phyloP scores from a whole-genome alignment of 2,888 invertebrate species.

The Drosophila incognita region DNA sequence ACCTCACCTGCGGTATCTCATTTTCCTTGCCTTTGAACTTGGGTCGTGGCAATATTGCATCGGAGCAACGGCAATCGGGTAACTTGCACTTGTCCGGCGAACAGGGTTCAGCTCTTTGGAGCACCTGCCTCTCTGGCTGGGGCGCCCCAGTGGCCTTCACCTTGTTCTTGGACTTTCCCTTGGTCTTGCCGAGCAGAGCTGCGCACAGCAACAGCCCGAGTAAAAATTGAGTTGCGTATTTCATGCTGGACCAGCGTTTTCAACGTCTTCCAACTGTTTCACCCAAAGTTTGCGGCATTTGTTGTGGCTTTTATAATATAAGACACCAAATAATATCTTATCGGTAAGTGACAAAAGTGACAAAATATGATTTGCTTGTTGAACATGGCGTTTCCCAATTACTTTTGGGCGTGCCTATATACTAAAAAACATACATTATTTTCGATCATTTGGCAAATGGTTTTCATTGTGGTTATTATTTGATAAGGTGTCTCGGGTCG shows the following conservation, averaged over 20 bases:
- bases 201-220: constrained; percentile 52
- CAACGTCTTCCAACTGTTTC: constrained; percentile 16
- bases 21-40: constrained; percentile 71
- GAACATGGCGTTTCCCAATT: constrained; percentile 37
- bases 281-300: neutral
- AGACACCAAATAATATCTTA: constrained; percentile 43
- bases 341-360: constrained; percentile 25
- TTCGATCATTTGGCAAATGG: constrained; percentile 20
- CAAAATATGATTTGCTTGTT: constrained; percentile 63
- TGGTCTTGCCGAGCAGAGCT: constrained; percentile 45
- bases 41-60: constrained; percentile 64
- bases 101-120: constrained; percentile 66
- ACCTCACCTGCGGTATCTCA: constrained; percentile 82
- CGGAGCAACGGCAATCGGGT: constrained; percentile 83
- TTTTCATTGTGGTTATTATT: neutral
- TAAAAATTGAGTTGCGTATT: constrained; percentile 45
- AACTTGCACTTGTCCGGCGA: constrained; percentile 65
- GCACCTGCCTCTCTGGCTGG: constrained; percentile 9
- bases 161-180: constrained; percentile 56
- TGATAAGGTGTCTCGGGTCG: neutral
- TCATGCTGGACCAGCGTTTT: constrained; percentile 46
- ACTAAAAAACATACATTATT: neutral
- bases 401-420: constrained; percentile 51
- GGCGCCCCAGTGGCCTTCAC: constrained; percentile 19
- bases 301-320: constrained; percentile 46